Evolutionary conservation across 1,140 invertebrate genomes (phyloP).

Genomic region (Asbolus verrucosus): DNA sequence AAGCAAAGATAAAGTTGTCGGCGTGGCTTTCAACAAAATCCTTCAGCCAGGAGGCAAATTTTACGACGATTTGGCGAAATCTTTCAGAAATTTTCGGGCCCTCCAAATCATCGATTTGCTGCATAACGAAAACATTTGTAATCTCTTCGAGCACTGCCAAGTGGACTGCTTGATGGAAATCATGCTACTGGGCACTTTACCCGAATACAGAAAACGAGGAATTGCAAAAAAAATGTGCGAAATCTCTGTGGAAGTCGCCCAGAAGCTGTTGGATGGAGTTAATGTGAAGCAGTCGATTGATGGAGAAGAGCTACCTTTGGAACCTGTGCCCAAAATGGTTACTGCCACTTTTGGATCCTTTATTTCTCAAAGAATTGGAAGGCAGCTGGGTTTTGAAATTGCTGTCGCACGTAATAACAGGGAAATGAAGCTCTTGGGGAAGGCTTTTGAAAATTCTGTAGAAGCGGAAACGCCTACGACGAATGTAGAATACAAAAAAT

Average conservation of each 20-base stretch:
- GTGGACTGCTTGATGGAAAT: constrained; percentile 72
- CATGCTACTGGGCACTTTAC: constrained; percentile 72
- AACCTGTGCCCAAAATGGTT: constrained; percentile 67
- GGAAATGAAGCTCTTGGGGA: no score
- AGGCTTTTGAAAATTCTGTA: no score
- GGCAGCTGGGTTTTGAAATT: constrained; percentile 67
- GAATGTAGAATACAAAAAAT: no score
- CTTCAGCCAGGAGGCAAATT: no score
- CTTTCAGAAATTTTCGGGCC: neutral
- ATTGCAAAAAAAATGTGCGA: constrained; percentile 68
- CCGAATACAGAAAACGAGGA: constrained; percentile 65
- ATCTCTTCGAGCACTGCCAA: constrained; percentile 71
- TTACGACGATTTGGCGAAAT: neutral
- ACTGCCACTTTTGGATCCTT: constrained; percentile 70
- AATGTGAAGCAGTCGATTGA: constrained; percentile 62
- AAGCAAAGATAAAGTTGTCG: no score
- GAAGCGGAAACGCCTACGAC: no score
- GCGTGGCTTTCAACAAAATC: no score
- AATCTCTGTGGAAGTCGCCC: constrained; percentile 68
- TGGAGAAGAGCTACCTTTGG: constrained; percentile 63
- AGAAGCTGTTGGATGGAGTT: constrained; percentile 66
- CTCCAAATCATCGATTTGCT: neutral
- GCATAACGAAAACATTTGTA: constrained; percentile 67
- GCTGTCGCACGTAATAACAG: constrained; percentile 63
- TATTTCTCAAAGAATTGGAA: constrained; percentile 69